Percentiles rank a stretch among this genome's conserved stretches.
Conservation (phyloP, 2,797 vertebrate genomes). For the Gallinago stenura region DNA sequence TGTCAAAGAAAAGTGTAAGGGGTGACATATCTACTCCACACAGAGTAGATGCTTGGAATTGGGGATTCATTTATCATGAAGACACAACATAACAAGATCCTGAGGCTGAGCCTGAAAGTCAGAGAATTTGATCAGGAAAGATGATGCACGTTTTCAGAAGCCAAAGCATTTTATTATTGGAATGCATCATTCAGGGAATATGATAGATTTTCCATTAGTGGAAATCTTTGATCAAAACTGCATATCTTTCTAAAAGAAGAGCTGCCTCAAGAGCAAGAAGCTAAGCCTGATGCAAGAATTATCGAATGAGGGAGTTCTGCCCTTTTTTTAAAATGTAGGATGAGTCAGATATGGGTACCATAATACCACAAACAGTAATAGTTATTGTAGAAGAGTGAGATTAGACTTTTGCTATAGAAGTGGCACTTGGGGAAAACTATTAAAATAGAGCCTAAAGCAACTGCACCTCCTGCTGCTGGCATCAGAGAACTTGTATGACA, state of each 20-base stretch:
- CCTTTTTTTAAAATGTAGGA: background rate
- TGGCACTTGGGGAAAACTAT: background rate
- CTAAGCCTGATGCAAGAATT: conserved; percentile 25
- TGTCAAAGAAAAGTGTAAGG: background rate
- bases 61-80: conserved; percentile 57
- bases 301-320: conserved; percentile 2
- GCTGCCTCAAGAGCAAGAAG: conserved; percentile 28
- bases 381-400: background rate
- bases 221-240: conserved; percentile 63
- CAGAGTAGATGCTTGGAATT: background rate
- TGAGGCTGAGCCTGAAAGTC: conserved; percentile 47
- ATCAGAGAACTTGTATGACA: background rate
- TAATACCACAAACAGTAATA: conserved; percentile 8
- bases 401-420: background rate
- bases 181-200: conserved; percentile 63
- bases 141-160: conserved; percentile 64
- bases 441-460: background rate
- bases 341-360: background rate
- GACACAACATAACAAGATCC: conserved; percentile 54
- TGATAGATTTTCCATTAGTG: conserved; percentile 72
- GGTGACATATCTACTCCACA: conserved; percentile 25
- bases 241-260: conserved; percentile 28
- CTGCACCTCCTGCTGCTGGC: background rate
- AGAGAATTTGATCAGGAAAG: conserved; percentile 64
- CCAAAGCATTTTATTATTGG: conserved; percentile 66